These are phyloP conservation scores for Dipodomys stephensi DNA, from an alignment of 2,113 vertebrate genomes.

Conservation along the genomic window DNA sequence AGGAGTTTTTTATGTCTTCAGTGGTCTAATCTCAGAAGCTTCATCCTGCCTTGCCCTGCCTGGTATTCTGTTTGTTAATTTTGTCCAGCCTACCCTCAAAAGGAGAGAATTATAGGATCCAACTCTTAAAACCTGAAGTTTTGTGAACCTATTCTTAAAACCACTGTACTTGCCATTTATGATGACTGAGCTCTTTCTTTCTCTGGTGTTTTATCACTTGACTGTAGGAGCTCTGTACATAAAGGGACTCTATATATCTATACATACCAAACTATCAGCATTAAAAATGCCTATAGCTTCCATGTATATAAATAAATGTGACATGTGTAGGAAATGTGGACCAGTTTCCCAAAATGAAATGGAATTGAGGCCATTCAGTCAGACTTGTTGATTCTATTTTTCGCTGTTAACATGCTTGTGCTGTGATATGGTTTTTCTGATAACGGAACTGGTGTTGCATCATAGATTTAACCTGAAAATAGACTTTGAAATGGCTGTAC, in stretches of 20 bases:
- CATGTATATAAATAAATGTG: neutral
- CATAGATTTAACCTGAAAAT: neutral
- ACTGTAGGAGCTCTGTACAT: neutral
- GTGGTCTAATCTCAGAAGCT: neutral
- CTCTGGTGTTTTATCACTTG: neutral
- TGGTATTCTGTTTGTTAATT: neutral
- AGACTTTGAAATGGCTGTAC: neutral
- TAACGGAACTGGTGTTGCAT: neutral
- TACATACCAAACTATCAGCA: too few species aligned
- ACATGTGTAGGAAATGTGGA: neutral
- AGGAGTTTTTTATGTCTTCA: neutral
- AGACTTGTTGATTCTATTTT: neutral
- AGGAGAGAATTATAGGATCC: neutral
- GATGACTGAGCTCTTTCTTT: neutral
- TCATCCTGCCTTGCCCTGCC: neutral
- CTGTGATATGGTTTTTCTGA: neutral
- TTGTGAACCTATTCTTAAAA: neutral
- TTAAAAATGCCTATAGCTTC: too few species aligned
- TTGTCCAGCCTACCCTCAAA: neutral
- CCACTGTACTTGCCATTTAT: neutral
- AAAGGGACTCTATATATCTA: too few species aligned
- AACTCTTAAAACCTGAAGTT: neutral
- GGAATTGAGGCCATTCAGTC: neutral
- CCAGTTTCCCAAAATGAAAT: neutral
- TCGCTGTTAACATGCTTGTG: neutral